These are phyloP conservation scores for Nematostella vectensis DNA, from an alignment of 92 coral and sea anemone genomes.

Conservation along the genomic window DNA sequence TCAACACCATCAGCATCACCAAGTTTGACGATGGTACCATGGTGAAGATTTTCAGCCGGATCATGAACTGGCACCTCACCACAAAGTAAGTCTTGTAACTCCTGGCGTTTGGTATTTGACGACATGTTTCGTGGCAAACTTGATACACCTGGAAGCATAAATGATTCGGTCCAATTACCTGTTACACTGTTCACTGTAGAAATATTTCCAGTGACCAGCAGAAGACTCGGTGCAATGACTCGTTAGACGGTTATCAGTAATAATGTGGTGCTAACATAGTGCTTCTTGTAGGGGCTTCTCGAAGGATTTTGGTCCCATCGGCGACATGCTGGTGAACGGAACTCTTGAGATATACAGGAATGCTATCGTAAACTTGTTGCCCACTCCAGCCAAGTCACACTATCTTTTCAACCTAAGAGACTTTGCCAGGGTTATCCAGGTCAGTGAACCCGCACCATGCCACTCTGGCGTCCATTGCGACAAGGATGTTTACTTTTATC, in stretches of 20 bases:
- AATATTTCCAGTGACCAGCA: too few species aligned
- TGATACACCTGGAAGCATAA: too few species aligned
- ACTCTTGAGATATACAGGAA: slow-evolving; percentile 81
- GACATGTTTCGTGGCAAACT: too few species aligned
- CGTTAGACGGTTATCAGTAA: too few species aligned
- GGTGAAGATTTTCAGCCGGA: slow-evolving; percentile 93
- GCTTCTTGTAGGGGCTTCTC: slow-evolving; percentile 77
- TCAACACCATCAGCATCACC: slow-evolving; percentile 93
- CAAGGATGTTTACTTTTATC: not conserved
- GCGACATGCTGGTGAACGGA: slow-evolving; percentile 69
- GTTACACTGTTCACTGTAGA: too few species aligned
- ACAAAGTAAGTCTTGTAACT: slow-evolving; percentile 49
- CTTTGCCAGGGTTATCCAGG: slow-evolving; percentile 94
- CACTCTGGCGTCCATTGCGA: not conserved
- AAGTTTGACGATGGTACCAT: slow-evolving; percentile 91
- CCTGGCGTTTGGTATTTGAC: not conserved
- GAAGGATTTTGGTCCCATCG: slow-evolving; percentile 65
- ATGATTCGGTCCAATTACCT: too few species aligned
- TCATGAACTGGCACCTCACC: slow-evolving; percentile 94
- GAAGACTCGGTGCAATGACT: too few species aligned
- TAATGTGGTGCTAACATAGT: too few species aligned
- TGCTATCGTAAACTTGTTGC: slow-evolving; percentile 83
- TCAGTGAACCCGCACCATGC: slow-evolving; percentile 3
- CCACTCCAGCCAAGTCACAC: slow-evolving; percentile 97
- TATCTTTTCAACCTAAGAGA: slow-evolving; percentile 91